phyloP scores from a whole-genome alignment of 2,113 vertebrate species.

The Scomber colias region DNA sequence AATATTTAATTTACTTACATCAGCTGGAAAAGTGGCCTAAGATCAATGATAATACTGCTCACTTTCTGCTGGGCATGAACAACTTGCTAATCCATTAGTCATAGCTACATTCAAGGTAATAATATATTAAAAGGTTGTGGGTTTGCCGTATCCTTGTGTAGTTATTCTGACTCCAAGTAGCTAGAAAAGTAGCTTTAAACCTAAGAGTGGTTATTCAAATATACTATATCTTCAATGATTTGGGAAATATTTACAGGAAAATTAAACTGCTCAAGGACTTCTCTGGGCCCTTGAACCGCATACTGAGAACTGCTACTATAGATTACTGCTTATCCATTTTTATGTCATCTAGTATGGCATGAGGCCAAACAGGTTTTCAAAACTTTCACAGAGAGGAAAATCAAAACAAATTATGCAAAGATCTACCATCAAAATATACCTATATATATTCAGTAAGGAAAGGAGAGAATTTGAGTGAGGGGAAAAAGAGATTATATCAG shows the following conservation, averaged over 20 bases:
- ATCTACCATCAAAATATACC: background rate
- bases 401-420: background rate
- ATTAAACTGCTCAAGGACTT: too few species aligned
- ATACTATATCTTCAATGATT: background rate
- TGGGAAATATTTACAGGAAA: background rate
- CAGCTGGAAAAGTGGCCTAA: background rate
- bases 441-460: background rate
- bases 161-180: too few species aligned
- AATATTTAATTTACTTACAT: too few species aligned
- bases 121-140: background rate
- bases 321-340: background rate
- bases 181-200: background rate
- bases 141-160: too few species aligned
- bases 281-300: background rate
- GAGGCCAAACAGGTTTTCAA: background rate
- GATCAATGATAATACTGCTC: background rate
- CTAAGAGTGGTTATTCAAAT: too few species aligned
- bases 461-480: background rate
- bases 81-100: background rate
- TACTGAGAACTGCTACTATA: background rate
- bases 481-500: background rate
- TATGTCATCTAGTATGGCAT: background rate
- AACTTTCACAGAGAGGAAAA: background rate
- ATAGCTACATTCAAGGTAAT: background rate
- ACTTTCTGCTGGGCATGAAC: background rate